Evolutionary conservation across 2,888 invertebrate genomes (phyloP).

Genomic region (Aporophyla lueneburgensis): DNA sequence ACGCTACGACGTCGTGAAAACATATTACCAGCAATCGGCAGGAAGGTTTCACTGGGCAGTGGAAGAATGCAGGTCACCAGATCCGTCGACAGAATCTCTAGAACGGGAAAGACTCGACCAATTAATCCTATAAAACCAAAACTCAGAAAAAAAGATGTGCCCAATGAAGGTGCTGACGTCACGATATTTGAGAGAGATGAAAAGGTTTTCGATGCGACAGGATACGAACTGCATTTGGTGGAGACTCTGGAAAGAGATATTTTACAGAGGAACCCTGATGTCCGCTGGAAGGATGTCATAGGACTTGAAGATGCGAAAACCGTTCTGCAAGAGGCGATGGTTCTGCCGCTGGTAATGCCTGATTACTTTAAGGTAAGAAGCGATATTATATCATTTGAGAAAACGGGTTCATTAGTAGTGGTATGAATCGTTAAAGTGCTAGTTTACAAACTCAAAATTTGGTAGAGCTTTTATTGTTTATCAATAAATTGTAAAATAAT

Average conservation of each 20-base stretch:
- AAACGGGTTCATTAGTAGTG: neutral
- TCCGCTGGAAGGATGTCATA: constrained; percentile 95
- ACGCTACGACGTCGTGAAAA: constrained; percentile 92
- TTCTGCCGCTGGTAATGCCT: constrained; percentile 96
- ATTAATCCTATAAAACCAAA: constrained; percentile 83
- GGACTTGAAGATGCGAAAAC: constrained; percentile 94
- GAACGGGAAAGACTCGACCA: constrained; percentile 74
- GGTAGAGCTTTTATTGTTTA: neutral
- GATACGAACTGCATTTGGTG: constrained; percentile 94
- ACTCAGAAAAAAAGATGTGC: constrained; percentile 78
- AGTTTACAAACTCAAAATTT: neutral
- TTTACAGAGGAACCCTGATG: constrained; percentile 94
- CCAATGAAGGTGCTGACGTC: constrained; percentile 82
- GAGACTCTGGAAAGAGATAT: constrained; percentile 96
- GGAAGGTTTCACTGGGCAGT: constrained; percentile 84
- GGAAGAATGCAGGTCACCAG: constrained; percentile 80
- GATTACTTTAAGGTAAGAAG: constrained; percentile 94
- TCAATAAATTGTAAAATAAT: neutral
- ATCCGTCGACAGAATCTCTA: constrained; percentile 86
- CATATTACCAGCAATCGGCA: constrained; percentile 91
- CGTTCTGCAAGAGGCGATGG: constrained; percentile 96
- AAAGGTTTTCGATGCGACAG: constrained; percentile 92
- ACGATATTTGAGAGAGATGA: constrained; percentile 84
- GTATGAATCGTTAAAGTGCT: neutral
- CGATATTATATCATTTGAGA: neutral